phyloP scores from a whole-genome alignment of 1,140 invertebrate genomes.

The Manduca sexta region DNA sequence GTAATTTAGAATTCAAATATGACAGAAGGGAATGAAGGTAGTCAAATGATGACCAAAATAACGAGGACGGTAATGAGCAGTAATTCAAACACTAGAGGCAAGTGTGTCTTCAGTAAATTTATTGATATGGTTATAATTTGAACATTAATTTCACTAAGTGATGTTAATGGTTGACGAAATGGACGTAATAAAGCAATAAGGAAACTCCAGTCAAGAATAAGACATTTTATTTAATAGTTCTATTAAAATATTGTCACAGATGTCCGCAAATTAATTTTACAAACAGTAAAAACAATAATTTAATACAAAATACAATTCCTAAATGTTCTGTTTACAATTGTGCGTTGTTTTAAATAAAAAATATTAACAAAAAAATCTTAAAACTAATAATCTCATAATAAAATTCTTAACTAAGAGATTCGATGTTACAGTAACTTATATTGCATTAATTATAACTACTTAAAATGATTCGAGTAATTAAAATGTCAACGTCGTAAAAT shows the following conservation, averaged over 20 bases:
- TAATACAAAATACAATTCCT: slow-evolving; percentile 59
- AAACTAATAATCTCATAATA: slow-evolving; percentile 58
- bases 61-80: too few species aligned
- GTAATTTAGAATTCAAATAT: too few species aligned
- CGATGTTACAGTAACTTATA: slow-evolving; percentile 28
- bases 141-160: too few species aligned
- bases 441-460: slow-evolving; percentile 7
- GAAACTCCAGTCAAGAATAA: slow-evolving; percentile 18
- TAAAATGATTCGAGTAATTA: background rate
- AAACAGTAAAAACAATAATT: slow-evolving; percentile 65
- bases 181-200: too few species aligned
- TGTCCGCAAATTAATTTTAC: slow-evolving; percentile 43
- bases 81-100: too few species aligned
- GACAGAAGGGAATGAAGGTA: too few species aligned
- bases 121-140: too few species aligned
- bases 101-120: too few species aligned
- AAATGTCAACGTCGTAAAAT: slow-evolving; percentile 25
- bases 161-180: background rate
- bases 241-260: slow-evolving; percentile 55
- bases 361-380: slow-evolving; percentile 47
- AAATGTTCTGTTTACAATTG: slow-evolving; percentile 38
- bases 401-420: slow-evolving; percentile 53
- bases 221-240: slow-evolving; percentile 56
- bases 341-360: slow-evolving; percentile 55
- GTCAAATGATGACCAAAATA: too few species aligned